These are phyloP conservation scores for Phaethornis superciliosus DNA, from an alignment of 2,113 vertebrate genomes.

Conservation along the genomic window DNA sequence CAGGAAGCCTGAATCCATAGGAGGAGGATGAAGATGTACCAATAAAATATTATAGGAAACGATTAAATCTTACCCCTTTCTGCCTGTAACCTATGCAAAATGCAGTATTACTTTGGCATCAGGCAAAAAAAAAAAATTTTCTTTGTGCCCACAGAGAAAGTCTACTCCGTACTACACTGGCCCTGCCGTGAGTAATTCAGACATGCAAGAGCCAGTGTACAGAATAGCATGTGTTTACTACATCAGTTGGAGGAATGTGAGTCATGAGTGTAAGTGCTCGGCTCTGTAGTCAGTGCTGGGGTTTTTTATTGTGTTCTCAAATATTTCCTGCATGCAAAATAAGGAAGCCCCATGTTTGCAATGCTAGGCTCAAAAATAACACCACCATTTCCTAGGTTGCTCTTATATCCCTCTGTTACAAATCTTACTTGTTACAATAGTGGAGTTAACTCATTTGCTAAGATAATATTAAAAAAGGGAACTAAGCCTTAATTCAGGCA, in stretches of 20 bases:
- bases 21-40: neutral
- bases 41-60: neutral
- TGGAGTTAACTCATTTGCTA: neutral
- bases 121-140: neutral
- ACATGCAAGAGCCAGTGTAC: neutral
- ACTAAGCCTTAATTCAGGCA: neutral
- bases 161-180: neutral
- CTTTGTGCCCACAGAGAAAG: neutral
- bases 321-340: neutral
- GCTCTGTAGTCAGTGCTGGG: neutral
- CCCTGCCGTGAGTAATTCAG: constrained; percentile 6
- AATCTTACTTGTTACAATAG: neutral
- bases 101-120: accelerated
- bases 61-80: neutral
- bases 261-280: neutral
- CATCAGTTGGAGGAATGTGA: neutral
- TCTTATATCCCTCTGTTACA: neutral
- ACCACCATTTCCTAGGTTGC: neutral
- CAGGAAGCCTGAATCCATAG: neutral
- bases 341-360: neutral
- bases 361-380: neutral
- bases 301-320: neutral
- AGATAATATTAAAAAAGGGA: neutral
- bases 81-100: neutral
- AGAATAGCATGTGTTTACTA: neutral